Evolutionary conservation across 2,113 vertebrate species (phyloP).

Genomic region (Ovis canadensis): DNA sequence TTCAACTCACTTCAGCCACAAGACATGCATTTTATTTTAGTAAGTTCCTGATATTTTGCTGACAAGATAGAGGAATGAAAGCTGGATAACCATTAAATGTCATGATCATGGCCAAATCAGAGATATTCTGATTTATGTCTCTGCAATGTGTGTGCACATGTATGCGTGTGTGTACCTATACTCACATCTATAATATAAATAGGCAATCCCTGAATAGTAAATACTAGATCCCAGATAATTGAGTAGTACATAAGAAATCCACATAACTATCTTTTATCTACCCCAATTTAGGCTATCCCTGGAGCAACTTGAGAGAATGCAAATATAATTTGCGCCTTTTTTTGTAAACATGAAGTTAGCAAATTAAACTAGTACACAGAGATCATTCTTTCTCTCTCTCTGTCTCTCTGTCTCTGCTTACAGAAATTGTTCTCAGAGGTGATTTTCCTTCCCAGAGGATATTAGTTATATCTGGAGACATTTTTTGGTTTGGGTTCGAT

Average conservation of each 20-base stretch:
- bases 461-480: background rate
- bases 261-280: background rate
- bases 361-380: background rate
- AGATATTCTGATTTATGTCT: background rate
- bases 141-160: background rate
- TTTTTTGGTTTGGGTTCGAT: background rate
- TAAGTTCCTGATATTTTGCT: background rate
- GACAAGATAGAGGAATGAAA: slow-evolving; percentile 11
- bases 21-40: background rate
- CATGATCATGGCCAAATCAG: background rate
- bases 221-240: background rate
- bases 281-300: background rate
- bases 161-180: background rate
- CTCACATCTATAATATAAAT: background rate
- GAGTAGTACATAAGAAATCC: background rate
- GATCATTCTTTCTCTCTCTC: background rate
- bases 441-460: background rate
- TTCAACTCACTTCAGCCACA: slow-evolving; percentile 3
- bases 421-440: background rate
- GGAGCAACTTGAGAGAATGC: background rate
- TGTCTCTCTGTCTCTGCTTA: background rate
- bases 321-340: background rate
- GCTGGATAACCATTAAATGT: slow-evolving; percentile 28
- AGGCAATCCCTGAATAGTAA: background rate
- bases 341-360: background rate